Conservation (phyloP, 2,113 vertebrate species). For the Tachycineta bicolor region DNA sequence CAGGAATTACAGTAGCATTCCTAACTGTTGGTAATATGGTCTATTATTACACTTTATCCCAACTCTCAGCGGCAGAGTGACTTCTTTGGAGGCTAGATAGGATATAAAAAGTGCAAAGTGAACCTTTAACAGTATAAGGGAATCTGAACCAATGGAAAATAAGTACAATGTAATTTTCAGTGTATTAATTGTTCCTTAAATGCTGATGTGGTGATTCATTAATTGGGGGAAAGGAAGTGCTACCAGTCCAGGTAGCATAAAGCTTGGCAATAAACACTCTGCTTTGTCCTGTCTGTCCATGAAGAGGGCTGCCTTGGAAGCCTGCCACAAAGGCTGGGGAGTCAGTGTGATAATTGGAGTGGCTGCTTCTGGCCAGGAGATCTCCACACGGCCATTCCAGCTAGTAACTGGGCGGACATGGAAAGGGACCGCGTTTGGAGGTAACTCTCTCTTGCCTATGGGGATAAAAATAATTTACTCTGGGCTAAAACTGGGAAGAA, state of each 20-base stretch:
- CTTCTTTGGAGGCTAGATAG: neutral
- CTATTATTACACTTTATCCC: neutral
- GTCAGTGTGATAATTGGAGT: constrained; percentile 81
- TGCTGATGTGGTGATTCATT: neutral
- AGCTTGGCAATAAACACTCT: neutral
- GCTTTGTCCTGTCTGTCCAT: neutral
- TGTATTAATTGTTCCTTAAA: neutral
- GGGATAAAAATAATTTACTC: neutral
- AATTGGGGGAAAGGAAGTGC: neutral
- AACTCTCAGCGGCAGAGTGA: neutral
- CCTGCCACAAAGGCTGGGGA: constrained; percentile 85
- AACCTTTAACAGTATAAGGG: neutral
- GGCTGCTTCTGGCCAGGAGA: constrained; percentile 79
- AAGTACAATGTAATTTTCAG: neutral
- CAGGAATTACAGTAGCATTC: neutral
- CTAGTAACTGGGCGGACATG: constrained; percentile 81
- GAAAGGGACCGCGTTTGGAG: constrained; percentile 85
- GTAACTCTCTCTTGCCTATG: constrained; percentile 33
- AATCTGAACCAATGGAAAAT: neutral
- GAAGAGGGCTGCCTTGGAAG: constrained; percentile 82
- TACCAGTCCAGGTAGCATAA: neutral
- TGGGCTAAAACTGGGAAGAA: neutral
- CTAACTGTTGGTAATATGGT: neutral
- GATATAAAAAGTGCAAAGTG: neutral
- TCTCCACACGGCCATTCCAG: constrained; percentile 82